Base-by-base conservation (phyloP, 2,113 vertebrate genomes). In the Gavia stellata region DNA sequence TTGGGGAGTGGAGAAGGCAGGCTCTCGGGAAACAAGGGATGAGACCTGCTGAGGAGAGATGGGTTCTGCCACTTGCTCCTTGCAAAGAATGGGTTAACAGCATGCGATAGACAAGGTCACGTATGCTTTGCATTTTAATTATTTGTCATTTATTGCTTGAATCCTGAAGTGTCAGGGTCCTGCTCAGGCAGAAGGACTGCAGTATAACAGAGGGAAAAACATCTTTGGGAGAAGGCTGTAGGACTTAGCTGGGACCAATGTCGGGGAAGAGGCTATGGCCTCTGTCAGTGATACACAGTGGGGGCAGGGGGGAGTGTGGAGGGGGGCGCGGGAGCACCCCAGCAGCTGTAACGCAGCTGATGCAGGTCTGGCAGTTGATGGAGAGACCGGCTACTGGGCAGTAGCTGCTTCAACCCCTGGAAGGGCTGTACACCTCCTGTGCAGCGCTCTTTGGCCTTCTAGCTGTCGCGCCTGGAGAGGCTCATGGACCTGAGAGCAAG, bases 11-110 rank as follows among this genome's bases (percentile, higher is more conserved):
- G 44, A 68, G 58, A 66, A 42, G 14, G 29, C 8, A 75, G 14
- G 16, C 2, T 4, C 9, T 49, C 44, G 33, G 15, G 58, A 52
- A 14, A n/a, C 17, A 67, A 59, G 17, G 28, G 18, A 14, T 59
- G 38, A 75, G 61, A 38, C 12, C 23, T 68, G n/a, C 2, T 23
- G 33, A 52, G 52, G 8, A 26, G 25, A 65, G 11, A 31, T 6
- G 31, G 13, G n/a, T 65, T 70, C 71, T 80, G 49, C 58, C 25
- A 14, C 55, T 82, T 0, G 0, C 3, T 65, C 38, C 59, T 34
- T 56, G 36, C 3, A 11, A 88, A 34, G 19, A 86, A 38, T 0
- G 5, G 12, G 14, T 58, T 53, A 81, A 45, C n/a, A 33, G 23
- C 17, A 19, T 25, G 7, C 6, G 4, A 63, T 12, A 45, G 42